These are phyloP conservation scores for Stylophora pistillata DNA, from an alignment of 64 coral and sea anemone genomes.

Conservation along the genomic window DNA sequence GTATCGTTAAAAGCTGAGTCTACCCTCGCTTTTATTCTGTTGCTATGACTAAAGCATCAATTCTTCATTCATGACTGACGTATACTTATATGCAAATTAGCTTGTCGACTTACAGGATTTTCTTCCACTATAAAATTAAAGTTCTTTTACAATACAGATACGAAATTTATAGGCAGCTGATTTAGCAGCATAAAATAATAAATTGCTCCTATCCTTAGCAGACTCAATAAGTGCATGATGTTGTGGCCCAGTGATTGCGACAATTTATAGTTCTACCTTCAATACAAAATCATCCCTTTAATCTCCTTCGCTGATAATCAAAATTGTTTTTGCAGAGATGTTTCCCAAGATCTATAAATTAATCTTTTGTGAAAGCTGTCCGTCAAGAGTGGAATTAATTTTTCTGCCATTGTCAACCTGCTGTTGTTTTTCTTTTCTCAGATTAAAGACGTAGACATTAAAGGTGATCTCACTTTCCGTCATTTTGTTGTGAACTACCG, in stretches of 20 bases:
- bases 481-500: background rate
- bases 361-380: slow-evolving; percentile 1
- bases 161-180: no score
- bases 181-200: no score
- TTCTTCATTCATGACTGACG: no score
- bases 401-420: background rate
- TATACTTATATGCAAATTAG: no score
- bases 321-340: background rate
- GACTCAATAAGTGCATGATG: no score
- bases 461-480: background rate
- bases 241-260: background rate
- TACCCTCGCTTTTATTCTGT: no score
- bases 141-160: no score
- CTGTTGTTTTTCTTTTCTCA: slow-evolving; percentile 2
- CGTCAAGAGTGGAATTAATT: slow-evolving; percentile 8
- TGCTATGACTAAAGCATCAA: no score
- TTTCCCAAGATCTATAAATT: background rate
- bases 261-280: background rate
- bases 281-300: background rate
- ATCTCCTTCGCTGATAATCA: background rate
- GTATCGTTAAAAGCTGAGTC: no score
- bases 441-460: background rate
- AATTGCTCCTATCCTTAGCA: no score
- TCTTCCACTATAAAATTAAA: no score
- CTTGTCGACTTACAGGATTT: no score